Conservation (phyloP, 2,797 vertebrate species). For the Enteromius fasciolatus region DNA sequence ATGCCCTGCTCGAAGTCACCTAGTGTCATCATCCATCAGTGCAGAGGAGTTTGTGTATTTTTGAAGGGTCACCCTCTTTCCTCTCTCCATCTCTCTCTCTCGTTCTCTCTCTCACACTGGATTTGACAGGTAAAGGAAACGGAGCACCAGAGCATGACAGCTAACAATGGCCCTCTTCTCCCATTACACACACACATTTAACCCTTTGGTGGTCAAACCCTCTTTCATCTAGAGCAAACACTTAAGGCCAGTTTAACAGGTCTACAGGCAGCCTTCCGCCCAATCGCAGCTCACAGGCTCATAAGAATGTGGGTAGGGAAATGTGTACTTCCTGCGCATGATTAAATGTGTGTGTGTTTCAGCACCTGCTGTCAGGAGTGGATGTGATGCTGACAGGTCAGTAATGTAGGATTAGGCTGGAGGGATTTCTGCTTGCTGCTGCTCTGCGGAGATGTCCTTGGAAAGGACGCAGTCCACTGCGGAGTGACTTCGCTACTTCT, state of each 20-base stretch:
- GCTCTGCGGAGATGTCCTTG: conserved; percentile 64
- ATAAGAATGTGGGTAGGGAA: conserved; percentile 37
- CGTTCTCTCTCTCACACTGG: conserved; percentile 74
- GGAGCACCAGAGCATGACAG: conserved; percentile 87
- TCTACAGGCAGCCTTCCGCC: conserved; percentile 13
- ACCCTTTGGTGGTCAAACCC: conserved; percentile 8
- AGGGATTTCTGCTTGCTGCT: conserved; percentile 60
- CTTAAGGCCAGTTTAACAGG: conserved; percentile 34
- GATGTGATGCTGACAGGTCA: conserved; percentile 65
- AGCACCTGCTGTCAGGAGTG: conserved; percentile 61
- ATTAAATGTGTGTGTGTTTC: conserved; percentile 42
- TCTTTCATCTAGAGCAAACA: conserved; percentile 46
- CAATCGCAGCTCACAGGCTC: conserved; percentile 24
- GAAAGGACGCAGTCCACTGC: conserved; percentile 59
- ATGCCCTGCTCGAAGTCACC: conserved; percentile 53
- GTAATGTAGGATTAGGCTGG: conserved; percentile 66
- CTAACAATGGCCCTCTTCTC: conserved; percentile 73
- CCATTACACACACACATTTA: conserved; percentile 31
- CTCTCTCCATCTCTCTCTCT: conserved; percentile 49
- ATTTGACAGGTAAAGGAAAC: conserved; percentile 88
- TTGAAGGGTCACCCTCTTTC: conserved; percentile 65
- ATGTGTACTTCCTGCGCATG: conserved; percentile 22
- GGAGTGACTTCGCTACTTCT: conserved; percentile 38
- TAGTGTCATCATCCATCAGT: conserved; percentile 46
- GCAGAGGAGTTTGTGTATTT: conserved; percentile 63